phyloP scores from a whole-genome alignment of 1,140 invertebrate genomes.

The Drosophila bipectinata region DNA sequence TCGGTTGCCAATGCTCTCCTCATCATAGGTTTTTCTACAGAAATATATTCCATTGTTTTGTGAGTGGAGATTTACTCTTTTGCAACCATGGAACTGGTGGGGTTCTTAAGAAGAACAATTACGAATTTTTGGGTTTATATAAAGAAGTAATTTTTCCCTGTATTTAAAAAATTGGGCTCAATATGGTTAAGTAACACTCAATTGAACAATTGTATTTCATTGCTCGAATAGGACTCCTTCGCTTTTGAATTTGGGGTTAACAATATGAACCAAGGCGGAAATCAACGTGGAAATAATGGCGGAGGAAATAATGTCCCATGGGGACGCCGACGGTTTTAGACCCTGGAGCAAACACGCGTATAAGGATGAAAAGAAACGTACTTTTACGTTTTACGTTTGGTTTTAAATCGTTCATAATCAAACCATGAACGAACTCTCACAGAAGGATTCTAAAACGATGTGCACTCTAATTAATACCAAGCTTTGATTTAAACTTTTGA shows the following conservation, averaged over 20 bases:
- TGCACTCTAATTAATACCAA: conserved; percentile 11
- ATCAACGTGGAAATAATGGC: conserved; percentile 81
- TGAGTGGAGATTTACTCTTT: neutral
- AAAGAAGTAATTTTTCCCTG: neutral
- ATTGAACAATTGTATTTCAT: conserved; percentile 76
- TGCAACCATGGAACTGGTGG: conserved; percentile 4
- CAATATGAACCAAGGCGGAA: conserved; percentile 79
- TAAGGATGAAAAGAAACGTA: conserved; percentile 15
- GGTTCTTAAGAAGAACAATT: neutral
- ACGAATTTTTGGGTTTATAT: conserved; percentile 1
- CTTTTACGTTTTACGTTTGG: conserved; percentile 26
- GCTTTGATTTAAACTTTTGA: conserved; percentile 33
- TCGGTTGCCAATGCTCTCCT: neutral
- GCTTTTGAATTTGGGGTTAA: conserved; percentile 83
- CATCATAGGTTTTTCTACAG: neutral
- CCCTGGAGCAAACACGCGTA: conserved; percentile 25
- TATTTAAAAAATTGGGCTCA: conserved; percentile 12
- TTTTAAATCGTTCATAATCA: conserved; percentile 8
- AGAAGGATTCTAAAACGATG: conserved; percentile 21
- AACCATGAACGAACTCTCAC: conserved; percentile 12
- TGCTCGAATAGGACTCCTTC: conserved; percentile 76
- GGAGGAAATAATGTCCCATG: conserved; percentile 80
- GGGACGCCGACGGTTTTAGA: conserved; percentile 82
- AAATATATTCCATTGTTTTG: neutral
- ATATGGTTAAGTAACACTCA: conserved; percentile 42